These are phyloP conservation scores for Chymomyza costata DNA, from an alignment of 1,140 invertebrate genomes.

Conservation along the genomic window DNA sequence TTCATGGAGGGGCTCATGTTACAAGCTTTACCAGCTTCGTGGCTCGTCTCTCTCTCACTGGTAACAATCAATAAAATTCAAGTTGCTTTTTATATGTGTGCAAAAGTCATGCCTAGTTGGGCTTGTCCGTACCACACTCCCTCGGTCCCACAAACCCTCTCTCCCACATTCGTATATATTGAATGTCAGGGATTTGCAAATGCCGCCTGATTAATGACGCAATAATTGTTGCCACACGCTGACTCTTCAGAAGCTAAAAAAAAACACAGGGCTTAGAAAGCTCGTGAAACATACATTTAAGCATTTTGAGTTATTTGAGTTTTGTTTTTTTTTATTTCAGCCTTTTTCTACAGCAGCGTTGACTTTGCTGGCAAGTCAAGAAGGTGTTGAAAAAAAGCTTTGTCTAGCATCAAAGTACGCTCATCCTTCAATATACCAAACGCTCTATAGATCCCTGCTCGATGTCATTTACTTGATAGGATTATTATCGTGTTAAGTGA, in stretches of 20 bases:
- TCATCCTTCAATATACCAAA: not conserved
- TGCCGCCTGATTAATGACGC: constrained; percentile 72
- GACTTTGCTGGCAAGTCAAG: not conserved
- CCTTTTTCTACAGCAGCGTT: not conserved
- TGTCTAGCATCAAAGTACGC: constrained; percentile 23
- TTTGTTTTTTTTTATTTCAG: constrained; percentile 39
- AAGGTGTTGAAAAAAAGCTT: not conserved
- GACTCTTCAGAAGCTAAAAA: not conserved
- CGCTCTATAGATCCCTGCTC: not conserved
- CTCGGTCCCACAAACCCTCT: not conserved
- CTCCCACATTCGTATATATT: constrained; percentile 28
- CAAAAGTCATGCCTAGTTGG: constrained; percentile 65
- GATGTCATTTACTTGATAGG: constrained; percentile 53
- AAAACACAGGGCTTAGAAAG: not conserved
- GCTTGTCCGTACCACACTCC: constrained; percentile 5
- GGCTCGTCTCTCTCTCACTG: too few relatives aligned
- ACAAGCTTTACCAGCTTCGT: not conserved
- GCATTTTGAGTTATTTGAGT: constrained; percentile 43
- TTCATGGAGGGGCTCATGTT: constrained; percentile 25
- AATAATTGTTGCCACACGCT: constrained; percentile 66
- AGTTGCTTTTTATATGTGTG: constrained; percentile 48
- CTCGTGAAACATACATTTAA: not conserved
- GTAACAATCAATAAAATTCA: constrained; percentile 70
- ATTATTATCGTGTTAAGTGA: constrained; percentile 65
- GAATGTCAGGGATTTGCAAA: constrained; percentile 61